These are phyloP conservation scores for Fragum sueziense DNA, from an alignment of 2,888 invertebrate genomes.

Conservation along the genomic window DNA sequence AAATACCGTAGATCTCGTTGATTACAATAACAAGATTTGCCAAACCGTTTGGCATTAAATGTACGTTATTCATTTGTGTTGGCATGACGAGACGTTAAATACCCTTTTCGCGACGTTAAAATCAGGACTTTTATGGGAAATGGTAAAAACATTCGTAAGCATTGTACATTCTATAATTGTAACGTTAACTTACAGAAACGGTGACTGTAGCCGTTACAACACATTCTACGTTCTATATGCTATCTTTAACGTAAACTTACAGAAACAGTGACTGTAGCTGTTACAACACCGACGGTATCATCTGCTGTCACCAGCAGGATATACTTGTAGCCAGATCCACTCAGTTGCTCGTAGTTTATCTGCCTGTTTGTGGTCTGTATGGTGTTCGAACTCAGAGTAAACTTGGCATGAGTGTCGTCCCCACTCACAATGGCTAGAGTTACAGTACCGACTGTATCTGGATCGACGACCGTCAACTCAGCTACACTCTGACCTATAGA, in stretches of 20 bases:
- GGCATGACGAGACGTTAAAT: background rate
- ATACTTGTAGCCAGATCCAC: conserved; percentile 53
- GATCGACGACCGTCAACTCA: conserved; percentile 64
- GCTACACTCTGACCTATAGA: conserved; percentile 51
- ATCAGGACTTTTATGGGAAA: background rate
- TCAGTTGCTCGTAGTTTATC: conserved; percentile 67
- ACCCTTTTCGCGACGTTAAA: background rate
- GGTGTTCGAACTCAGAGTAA: conserved; percentile 25
- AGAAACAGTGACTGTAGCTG: conserved; percentile 54
- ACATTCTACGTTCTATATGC: too few relatives aligned
- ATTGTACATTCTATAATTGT: too few relatives aligned
- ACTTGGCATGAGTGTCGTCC: conserved; percentile 58
- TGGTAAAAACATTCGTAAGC: background rate
- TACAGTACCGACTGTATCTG: conserved; percentile 56
- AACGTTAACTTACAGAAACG: conserved; percentile 28
- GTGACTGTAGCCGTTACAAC: conserved; percentile 58
- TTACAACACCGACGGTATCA: conserved; percentile 49
- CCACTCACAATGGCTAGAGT: conserved; percentile 54
- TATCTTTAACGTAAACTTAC: too few relatives aligned
- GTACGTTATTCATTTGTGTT: background rate
- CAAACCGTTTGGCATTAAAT: background rate
- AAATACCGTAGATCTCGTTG: too few relatives aligned
- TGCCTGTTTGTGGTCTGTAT: conserved; percentile 55
- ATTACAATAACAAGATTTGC: too few relatives aligned
- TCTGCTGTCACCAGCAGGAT: conserved; percentile 54